These are phyloP conservation scores for Periplaneta americana DNA, from an alignment of 1,140 invertebrate species.

Conservation along the genomic window DNA sequence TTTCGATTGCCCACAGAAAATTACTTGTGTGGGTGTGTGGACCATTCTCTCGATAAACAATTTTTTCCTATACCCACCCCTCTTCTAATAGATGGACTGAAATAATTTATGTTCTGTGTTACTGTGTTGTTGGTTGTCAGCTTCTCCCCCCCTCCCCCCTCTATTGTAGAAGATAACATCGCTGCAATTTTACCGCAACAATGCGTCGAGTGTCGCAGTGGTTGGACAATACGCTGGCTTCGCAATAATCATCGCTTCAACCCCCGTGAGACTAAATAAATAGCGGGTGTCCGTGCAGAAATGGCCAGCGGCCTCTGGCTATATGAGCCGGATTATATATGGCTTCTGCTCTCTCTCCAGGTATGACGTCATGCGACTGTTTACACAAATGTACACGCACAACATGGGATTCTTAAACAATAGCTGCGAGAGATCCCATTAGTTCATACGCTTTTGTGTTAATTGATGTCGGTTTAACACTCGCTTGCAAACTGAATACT, in stretches of 20 bases:
- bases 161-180: not conserved
- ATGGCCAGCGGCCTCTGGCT: not conserved
- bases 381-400: not conserved
- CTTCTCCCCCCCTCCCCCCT: no score
- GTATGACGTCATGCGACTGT: not conserved
- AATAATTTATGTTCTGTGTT: not conserved
- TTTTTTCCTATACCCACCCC: no score
- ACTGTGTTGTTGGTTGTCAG: not conserved
- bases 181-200: not conserved
- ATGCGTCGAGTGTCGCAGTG: not conserved
- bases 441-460: not conserved
- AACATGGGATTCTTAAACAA: not conserved
- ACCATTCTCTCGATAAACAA: not conserved
- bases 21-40: not conserved
- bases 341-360: not conserved
- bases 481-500: not conserved
- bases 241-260: not conserved
- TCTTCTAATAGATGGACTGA: not conserved
- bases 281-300: not conserved
- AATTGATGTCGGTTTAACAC: not conserved
- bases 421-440: not conserved
- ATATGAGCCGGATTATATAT: not conserved
- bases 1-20: not conserved
- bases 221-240: not conserved
- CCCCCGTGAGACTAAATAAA: not conserved